Evolutionary conservation across 2,888 invertebrate genomes (phyloP), one percentile per base, ranked within the genome.

Genomic region (Parnassius glacialis): DNA sequence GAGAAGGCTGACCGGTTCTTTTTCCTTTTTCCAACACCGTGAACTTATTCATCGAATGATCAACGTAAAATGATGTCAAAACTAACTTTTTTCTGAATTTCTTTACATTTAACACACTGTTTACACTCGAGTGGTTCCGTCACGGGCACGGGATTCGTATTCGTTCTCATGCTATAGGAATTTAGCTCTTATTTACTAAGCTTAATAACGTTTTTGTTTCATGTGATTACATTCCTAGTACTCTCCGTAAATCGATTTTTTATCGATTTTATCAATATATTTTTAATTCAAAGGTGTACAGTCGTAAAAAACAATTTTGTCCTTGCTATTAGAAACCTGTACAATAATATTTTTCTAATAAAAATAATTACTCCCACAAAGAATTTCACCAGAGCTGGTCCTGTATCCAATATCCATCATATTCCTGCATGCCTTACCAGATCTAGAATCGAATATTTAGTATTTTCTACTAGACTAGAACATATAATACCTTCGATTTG

Each of bases 61-160:
- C 84, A 78, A 88, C 87, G 89, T 89, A 89, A 85, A 89, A 90
- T 88, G 86, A 89, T 89, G 90, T 87, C 86, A 87, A 82, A 81
- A 80, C 65, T 68, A 64, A 64, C 71, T 76, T 80, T 79, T 20
- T 76, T 75, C 76, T 80, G 68, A 67, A 73, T 76, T 72, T 59
- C 45, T 77, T 79, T 75, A 74, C 75, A 79, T 84, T 83, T 76
- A 83, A 87, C 85, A 86, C 87, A 89, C 81, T 87, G 87, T 88
- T 85, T 83, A 87, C 88, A 87, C 78, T 80, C 74, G 75, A 84
- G 71, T 76, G 87, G 64, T 34, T 78, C 73, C 83, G 86, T 86
- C 87, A 85, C 84, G 84, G 83, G 71, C 71, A 16, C 68, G 68
- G 67, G 65, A 66, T 74, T 72, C 69, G 70, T 47, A 47, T 67